Conservation (phyloP, 2,113 vertebrate species). For the Parotia lawesii region DNA sequence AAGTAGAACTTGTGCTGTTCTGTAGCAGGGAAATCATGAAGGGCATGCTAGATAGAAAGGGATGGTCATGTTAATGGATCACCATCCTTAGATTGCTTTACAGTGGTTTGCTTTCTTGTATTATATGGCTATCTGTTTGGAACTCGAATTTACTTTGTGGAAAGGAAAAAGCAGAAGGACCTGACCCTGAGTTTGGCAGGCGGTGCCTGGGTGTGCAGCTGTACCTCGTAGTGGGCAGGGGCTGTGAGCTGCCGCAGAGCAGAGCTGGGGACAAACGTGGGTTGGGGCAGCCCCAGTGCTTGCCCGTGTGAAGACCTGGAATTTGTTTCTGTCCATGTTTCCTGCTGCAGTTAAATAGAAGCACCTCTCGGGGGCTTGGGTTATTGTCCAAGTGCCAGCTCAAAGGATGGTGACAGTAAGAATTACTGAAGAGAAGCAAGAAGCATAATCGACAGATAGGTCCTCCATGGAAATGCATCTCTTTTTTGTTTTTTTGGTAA, state of each 20-base stretch:
- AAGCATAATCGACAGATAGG: background rate
- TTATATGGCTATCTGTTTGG: background rate
- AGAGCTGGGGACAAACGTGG: rapidly evolving
- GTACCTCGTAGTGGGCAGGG: rapidly evolving
- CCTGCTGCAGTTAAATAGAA: background rate
- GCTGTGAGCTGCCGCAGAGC: background rate
- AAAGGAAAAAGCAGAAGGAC: background rate
- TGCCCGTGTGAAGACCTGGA: background rate
- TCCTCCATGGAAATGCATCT: background rate
- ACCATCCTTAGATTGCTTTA: background rate
- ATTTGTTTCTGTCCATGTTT: background rate
- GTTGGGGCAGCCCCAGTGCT: background rate
- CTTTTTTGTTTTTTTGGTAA: background rate
- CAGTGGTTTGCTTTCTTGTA: background rate
- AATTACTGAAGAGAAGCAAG: background rate
- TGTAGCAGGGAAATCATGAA: background rate
- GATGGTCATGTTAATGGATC: background rate
- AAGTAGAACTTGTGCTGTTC: background rate
- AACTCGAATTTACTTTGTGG: background rate
- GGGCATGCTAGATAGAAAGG: background rate
- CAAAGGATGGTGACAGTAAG: background rate
- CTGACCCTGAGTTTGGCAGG: rapidly evolving
- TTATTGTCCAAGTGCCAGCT: background rate
- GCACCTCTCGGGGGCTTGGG: background rate
- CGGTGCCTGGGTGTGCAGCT: rapidly evolving